phyloP scores from a whole-genome alignment of 2,888 invertebrate species.

The Limenitis camilla region DNA sequence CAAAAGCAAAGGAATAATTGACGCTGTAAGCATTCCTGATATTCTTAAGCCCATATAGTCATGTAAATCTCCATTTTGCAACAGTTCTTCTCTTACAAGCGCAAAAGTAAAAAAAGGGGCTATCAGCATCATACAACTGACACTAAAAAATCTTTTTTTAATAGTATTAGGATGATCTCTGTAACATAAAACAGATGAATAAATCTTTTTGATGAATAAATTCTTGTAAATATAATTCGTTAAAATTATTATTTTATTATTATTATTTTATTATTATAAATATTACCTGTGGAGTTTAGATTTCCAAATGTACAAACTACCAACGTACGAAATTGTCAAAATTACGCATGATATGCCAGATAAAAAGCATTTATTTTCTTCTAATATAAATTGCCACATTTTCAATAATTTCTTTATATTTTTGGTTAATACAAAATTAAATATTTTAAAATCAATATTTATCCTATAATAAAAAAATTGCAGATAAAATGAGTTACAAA shows the following conservation, averaged over 20 bases:
- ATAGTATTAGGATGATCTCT: constrained; percentile 93
- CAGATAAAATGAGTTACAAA: too few species aligned
- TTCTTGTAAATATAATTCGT: background rate
- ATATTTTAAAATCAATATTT: background rate
- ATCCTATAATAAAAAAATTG: too few species aligned
- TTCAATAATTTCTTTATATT: background rate
- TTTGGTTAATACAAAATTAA: background rate
- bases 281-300: constrained; percentile 81
- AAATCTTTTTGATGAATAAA: too few species aligned
- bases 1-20: constrained; percentile 82
- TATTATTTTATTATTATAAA: background rate
- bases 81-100: constrained; percentile 77
- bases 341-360: constrained; percentile 83
- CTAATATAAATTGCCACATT: constrained; percentile 20
- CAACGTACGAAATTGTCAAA: constrained; percentile 86
- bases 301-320: constrained; percentile 91
- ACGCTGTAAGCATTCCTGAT: constrained; percentile 82
- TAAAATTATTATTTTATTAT: background rate
- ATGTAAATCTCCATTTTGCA: constrained; percentile 77
- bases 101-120: constrained; percentile 85
- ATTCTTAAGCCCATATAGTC: constrained; percentile 84
- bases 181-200: constrained; percentile 28
- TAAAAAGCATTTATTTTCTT: constrained; percentile 61
- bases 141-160: constrained; percentile 90
- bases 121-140: constrained; percentile 84